Conservation (phyloP, 2,888 invertebrate species). For the Ochlodes sylvanus region DNA sequence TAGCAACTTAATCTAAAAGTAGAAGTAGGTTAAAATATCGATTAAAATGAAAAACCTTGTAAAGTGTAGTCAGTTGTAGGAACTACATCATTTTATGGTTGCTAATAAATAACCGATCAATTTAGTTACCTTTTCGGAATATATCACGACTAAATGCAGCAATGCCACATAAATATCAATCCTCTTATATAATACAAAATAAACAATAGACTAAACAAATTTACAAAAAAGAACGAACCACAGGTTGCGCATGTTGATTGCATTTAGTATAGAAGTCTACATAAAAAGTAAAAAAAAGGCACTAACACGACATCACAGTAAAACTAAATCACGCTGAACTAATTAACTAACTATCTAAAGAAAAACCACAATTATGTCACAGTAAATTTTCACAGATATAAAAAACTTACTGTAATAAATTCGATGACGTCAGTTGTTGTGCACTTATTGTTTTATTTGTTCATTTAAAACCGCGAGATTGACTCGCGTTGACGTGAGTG, state of each 20-base stretch:
- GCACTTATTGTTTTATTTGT: slow-evolving; percentile 30
- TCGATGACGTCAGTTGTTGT: slow-evolving; percentile 21
- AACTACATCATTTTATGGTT: too few species aligned
- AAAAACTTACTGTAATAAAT: slow-evolving; percentile 32
- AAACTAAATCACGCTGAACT: slow-evolving; percentile 17
- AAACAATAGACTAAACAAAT: neutral
- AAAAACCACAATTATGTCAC: slow-evolving; percentile 22
- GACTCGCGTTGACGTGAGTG: slow-evolving; percentile 27
- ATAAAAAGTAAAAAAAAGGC: neutral
- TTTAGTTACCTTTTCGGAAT: too few species aligned
- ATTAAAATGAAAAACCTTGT: too few species aligned
- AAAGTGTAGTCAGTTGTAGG: too few species aligned
- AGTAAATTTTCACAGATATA: slow-evolving; percentile 21
- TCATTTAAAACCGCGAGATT: slow-evolving; percentile 31
- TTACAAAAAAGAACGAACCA: slow-evolving; percentile 14
- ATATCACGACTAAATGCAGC: too few species aligned
- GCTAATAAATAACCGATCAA: too few species aligned
- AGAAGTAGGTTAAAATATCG: too few species aligned
- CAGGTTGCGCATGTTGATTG: slow-evolving; percentile 11
- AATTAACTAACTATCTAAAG: slow-evolving; percentile 13
- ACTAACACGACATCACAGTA: slow-evolving; percentile 12
- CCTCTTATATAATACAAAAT: neutral
- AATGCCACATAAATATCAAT: too few species aligned
- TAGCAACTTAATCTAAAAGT: too few species aligned
- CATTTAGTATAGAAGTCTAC: slow-evolving; percentile 9